phyloP scores from a whole-genome alignment of 2,888 invertebrate species.

The Embidobia sp. region DNA sequence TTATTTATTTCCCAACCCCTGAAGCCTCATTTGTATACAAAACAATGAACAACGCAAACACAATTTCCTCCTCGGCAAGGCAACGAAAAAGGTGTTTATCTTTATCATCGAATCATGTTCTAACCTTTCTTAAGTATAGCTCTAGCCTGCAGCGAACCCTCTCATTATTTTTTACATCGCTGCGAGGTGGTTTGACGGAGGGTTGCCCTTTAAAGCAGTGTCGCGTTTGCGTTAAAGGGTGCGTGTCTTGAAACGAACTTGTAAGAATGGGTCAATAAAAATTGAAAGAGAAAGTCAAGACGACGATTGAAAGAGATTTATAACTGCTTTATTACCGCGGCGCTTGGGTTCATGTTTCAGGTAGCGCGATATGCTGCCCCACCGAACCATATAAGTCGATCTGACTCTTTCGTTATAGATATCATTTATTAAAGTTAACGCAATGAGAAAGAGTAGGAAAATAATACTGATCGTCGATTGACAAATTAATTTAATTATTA shows the following conservation, averaged over 20 bases:
- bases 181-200: slow-evolving; percentile 38
- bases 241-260: slow-evolving; percentile 39
- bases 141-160: slow-evolving; percentile 27
- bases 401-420: slow-evolving; percentile 4
- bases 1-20: no score
- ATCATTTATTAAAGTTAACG: no score
- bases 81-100: slow-evolving; percentile 48
- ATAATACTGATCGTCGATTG: no score
- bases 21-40: no score
- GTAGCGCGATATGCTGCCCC: slow-evolving; percentile 21
- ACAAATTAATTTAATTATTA: no score
- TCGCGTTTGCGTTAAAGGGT: slow-evolving; percentile 60
- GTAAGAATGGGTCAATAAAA: slow-evolving; percentile 62
- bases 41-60: no score
- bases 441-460: no score
- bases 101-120: slow-evolving; percentile 36
- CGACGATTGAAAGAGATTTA: slow-evolving; percentile 55
- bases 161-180: slow-evolving; percentile 50
- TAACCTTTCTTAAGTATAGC: slow-evolving; percentile 18
- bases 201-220: slow-evolving; percentile 53
- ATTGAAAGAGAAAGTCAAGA: slow-evolving; percentile 60
- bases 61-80: no score
- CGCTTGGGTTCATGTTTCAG: slow-evolving; percentile 35
- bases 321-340: slow-evolving; percentile 45
- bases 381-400: slow-evolving; percentile 1